Conservation (phyloP, 2,797 vertebrate species). For the Notoglanidium macrostoma region DNA sequence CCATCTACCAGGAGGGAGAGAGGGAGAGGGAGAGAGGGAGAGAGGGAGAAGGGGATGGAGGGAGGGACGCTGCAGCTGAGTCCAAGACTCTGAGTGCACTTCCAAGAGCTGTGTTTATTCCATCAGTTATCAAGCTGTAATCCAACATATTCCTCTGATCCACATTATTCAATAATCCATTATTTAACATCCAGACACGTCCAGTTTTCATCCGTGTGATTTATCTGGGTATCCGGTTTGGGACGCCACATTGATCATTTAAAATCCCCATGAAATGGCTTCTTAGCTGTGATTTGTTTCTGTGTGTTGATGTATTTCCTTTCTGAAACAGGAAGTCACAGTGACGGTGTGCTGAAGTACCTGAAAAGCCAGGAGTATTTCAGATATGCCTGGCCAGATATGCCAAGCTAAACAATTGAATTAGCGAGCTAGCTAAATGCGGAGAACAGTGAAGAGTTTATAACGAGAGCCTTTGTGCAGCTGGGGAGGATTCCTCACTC, state of each 20-base stretch:
- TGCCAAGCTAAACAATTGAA: neutral
- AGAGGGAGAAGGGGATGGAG: neutral
- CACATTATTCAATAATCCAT: neutral
- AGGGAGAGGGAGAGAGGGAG: neutral
- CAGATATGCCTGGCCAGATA: neutral
- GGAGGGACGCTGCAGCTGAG: slow-evolving; percentile 12
- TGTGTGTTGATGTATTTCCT: neutral
- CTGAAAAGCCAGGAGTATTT: neutral
- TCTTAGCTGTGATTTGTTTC: neutral
- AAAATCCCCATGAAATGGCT: neutral
- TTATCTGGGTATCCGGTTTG: slow-evolving; percentile 1
- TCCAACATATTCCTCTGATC: slow-evolving; percentile 16
- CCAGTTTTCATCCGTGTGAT: neutral
- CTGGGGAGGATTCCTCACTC: neutral
- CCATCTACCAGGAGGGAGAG: slow-evolving; percentile 28
- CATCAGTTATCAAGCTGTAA: slow-evolving; percentile 27
- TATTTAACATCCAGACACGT: neutral
- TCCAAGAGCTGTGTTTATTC: slow-evolving; percentile 32
- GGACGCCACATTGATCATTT: neutral
- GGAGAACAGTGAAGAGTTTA: neutral
- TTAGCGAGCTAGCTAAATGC: neutral
- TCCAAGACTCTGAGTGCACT: slow-evolving; percentile 20
- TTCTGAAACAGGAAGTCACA: neutral
- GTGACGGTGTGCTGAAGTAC: neutral
- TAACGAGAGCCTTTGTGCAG: neutral